Percentiles rank a stretch among this genome's conserved stretches.
These are phyloP conservation scores for Actinernus sp. DNA, from an alignment of 92 coral and sea anemone species.

Conservation along the genomic window DNA sequence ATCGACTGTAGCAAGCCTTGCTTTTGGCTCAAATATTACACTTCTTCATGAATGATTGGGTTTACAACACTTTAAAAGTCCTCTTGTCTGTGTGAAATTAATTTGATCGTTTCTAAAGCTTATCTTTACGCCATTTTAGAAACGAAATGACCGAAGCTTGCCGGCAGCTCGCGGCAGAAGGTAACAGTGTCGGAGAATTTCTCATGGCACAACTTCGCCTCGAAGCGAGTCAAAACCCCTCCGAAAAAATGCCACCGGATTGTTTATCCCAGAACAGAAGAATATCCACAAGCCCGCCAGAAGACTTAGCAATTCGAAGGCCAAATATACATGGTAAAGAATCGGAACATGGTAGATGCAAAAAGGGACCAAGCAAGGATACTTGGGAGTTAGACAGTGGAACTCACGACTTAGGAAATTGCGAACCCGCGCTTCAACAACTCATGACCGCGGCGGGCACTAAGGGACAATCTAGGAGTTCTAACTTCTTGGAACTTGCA, in stretches of 20 bases:
- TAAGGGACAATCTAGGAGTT: slow-evolving; percentile 86
- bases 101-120: slow-evolving; percentile 4
- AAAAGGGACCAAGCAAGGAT: slow-evolving; percentile 70
- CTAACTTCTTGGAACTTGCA: slow-evolving; percentile 96
- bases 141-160: slow-evolving; percentile 66
- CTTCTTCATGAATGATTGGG: no score
- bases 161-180: slow-evolving; percentile 69
- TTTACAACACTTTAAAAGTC: not conserved
- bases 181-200: slow-evolving; percentile 64
- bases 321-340: slow-evolving; percentile 11
- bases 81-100: not conserved
- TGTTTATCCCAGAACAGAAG: slow-evolving; percentile 16
- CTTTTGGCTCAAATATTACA: slow-evolving; percentile 10
- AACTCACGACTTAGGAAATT: slow-evolving; percentile 70
- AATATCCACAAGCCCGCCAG: slow-evolving; percentile 40
- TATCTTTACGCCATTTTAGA: slow-evolving; percentile 55
- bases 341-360: slow-evolving; percentile 34
- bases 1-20: not conserved
- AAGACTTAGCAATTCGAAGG: slow-evolving; percentile 29
- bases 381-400: slow-evolving; percentile 91
- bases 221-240: slow-evolving; percentile 25
- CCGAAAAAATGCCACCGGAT: slow-evolving; percentile 46
- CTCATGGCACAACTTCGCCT: slow-evolving; percentile 58
- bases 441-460: slow-evolving; percentile 83
- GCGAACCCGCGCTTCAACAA: slow-evolving; percentile 81